Evolutionary conservation across 1,140 invertebrate species (phyloP).

Genomic region (Maconellicoccus hirsutus): DNA sequence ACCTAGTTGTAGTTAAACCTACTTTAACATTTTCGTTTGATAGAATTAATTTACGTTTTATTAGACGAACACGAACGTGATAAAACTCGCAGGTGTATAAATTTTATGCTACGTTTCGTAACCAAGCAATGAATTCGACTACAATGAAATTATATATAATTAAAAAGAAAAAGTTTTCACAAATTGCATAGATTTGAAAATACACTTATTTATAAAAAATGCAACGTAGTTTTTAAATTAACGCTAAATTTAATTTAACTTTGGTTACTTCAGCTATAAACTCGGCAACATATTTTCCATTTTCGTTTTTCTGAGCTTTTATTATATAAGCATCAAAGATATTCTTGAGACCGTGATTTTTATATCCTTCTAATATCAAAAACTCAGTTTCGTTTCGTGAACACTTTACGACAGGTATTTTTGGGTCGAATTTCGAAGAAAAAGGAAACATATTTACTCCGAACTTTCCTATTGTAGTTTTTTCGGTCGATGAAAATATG

Average conservation of each 20-base stretch:
- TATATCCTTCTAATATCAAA: background rate
- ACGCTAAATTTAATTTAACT: no score
- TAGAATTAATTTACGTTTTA: background rate
- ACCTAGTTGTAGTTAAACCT: no score
- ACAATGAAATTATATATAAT: no score
- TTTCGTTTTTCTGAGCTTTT: background rate
- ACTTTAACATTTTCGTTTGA: no score
- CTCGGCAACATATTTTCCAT: no score
- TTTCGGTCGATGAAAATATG: background rate
- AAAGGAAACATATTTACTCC: background rate
- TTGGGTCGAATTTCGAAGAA: background rate
- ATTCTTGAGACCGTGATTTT: background rate
- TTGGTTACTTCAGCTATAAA: no score
- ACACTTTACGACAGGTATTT: background rate
- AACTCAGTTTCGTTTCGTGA: background rate
- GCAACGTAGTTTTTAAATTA: no score
- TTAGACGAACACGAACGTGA: background rate
- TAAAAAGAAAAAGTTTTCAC: no score
- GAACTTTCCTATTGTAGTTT: background rate
- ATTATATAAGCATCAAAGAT: background rate
- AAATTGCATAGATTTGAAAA: no score
- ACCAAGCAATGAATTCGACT: no score
- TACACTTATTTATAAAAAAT: no score
- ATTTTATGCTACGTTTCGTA: background rate
- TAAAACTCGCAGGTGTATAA: background rate